These are phyloP conservation scores for Pitta sordida DNA, from an alignment of 2,113 vertebrate genomes.

Conservation along the genomic window DNA sequence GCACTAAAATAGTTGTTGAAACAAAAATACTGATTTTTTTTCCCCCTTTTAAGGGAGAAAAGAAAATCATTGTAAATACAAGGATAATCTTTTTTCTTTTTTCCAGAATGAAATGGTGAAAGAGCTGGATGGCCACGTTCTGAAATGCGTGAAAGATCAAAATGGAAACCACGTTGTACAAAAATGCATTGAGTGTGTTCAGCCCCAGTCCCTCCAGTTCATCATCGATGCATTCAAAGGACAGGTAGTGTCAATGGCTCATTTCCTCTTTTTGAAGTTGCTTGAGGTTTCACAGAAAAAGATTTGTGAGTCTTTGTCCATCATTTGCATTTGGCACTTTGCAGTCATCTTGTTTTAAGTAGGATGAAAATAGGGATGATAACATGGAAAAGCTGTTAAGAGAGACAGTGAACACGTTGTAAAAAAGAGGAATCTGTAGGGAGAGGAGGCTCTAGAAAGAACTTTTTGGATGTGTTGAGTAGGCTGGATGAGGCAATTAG, in stretches of 20 bases:
- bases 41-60: rapidly evolving
- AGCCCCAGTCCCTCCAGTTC: constrained; percentile 93
- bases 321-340: not conserved
- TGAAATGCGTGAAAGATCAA: constrained; percentile 97
- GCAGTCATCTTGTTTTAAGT: not conserved
- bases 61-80: not conserved
- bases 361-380: not conserved
- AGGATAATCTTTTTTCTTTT: not conserved
- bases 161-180: constrained; percentile 98
- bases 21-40: not conserved
- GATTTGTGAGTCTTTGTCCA: not conserved
- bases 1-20: not conserved
- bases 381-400: not conserved
- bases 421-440: not conserved
- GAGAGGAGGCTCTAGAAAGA: not conserved
- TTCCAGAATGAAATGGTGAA: constrained; percentile 92
- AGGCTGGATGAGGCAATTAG: too few relatives aligned
- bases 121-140: constrained; percentile 92
- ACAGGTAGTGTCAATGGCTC: constrained; percentile 75
- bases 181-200: constrained; percentile 96
- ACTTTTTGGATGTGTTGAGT: not conserved
- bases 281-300: not conserved
- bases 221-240: constrained; percentile 96
- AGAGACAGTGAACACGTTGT: not conserved
- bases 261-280: not conserved